Percentiles rank a stretch among this genome's conserved stretches.
phyloP scores from a whole-genome alignment of 2,888 invertebrate genomes.

The Dynastes maya region DNA sequence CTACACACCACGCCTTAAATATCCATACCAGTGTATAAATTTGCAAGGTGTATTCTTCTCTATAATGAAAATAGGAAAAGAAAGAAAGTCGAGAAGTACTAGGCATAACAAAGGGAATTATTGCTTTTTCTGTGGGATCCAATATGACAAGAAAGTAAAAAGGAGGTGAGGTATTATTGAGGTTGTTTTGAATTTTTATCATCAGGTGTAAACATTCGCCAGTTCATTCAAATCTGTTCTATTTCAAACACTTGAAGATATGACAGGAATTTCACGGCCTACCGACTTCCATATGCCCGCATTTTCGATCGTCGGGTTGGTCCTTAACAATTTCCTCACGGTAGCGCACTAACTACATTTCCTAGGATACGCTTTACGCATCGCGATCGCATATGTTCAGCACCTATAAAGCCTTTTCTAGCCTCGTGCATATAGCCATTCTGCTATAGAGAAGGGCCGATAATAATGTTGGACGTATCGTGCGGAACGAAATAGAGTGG shows the following conservation, averaged over 20 bases:
- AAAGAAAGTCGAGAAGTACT: no score
- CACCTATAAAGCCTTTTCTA: constrained; percentile 14
- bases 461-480: constrained; percentile 35
- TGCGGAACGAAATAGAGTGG: constrained; percentile 15
- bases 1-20: no score
- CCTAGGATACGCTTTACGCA: constrained; percentile 19
- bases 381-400: constrained; percentile 4
- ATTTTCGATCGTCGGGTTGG: background rate
- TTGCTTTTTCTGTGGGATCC: no score
- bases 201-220: no score
- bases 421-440: constrained; percentile 2
- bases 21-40: no score
- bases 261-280: background rate
- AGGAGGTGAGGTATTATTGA: no score
- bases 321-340: constrained; percentile 1
- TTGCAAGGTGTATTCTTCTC: no score
- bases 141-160: no score
- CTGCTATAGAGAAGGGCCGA: constrained; percentile 5
- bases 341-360: constrained; percentile 2
- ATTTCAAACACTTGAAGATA: background rate
- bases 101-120: no score
- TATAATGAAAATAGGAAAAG: no score
- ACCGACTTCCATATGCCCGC: background rate
- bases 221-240: no score
- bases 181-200: no score